Percentiles rank a stretch among this genome's conserved stretches.
phyloP scores from a whole-genome alignment of 1,140 invertebrate species.

The Dreissena rostriformis region DNA sequence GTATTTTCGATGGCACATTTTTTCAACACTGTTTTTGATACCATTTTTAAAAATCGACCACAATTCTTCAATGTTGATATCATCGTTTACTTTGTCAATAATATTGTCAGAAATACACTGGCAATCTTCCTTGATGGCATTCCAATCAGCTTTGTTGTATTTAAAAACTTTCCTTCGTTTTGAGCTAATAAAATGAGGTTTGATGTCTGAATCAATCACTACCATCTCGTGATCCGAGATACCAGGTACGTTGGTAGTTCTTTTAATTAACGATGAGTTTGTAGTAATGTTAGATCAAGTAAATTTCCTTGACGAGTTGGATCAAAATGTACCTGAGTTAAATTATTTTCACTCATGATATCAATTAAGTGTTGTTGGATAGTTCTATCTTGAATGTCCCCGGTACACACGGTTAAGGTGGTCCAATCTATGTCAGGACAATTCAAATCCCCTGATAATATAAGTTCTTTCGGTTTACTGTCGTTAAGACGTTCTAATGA shows the following conservation, averaged over 20 bases:
- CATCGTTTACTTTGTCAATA: too few species aligned
- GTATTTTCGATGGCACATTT: too few species aligned
- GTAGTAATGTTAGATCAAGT: conserved; percentile 31
- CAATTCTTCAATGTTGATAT: too few species aligned
- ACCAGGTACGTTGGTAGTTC: conserved; percentile 9
- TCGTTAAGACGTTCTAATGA: conserved; percentile 1
- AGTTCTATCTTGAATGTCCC: conserved; percentile 2
- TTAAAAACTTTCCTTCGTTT: too few species aligned
- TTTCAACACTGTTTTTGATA: too few species aligned
- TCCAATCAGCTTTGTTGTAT: too few species aligned
- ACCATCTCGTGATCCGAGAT: conserved; percentile 32
- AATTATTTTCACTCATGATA: neutral
- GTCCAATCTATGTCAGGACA: conserved; percentile 1
- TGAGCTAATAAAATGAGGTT: too few species aligned
- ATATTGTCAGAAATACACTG: too few species aligned
- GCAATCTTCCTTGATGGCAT: too few species aligned
- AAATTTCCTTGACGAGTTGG: conserved; percentile 2
- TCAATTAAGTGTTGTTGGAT: neutral
- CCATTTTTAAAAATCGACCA: too few species aligned
- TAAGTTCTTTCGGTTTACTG: conserved; percentile 11
- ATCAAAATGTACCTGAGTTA: too few species aligned
- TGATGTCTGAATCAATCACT: conserved; percentile 1
- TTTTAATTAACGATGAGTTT: conserved; percentile 27
- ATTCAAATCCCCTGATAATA: conserved; percentile 6
- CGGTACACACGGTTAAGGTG: neutral